Evolutionary conservation across 2,888 invertebrate species (phyloP).

Genomic region (Conistra vaccinii): DNA sequence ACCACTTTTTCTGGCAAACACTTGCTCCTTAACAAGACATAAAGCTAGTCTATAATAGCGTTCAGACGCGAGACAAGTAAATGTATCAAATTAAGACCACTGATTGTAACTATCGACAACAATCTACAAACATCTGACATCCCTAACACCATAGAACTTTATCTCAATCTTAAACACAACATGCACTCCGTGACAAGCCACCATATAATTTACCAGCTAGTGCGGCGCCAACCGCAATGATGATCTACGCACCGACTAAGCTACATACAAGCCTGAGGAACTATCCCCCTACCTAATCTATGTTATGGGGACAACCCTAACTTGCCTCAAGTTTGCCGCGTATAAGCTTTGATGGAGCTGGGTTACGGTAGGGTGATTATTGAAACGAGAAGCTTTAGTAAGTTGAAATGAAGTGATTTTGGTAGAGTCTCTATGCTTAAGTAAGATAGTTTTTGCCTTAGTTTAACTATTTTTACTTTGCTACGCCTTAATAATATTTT

Average conservation of each 20-base stretch:
- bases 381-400: conserved; percentile 41
- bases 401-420: conserved; percentile 35
- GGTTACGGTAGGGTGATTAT: conserved; percentile 39
- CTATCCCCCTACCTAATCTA: conserved; percentile 47
- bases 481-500: not conserved
- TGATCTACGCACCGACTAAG: conserved; percentile 54
- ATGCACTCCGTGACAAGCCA: conserved; percentile 44
- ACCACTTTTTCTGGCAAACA: not conserved
- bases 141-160: conserved; percentile 19
- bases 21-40: not conserved
- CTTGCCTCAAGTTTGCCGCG: conserved; percentile 39
- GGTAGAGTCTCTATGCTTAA: not conserved
- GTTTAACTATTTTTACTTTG: not conserved
- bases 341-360: conserved; percentile 37
- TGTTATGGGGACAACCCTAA: conserved; percentile 52
- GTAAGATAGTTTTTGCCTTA: conserved; percentile 7
- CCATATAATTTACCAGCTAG: conserved; percentile 57
- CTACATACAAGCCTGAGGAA: conserved; percentile 37
- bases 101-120: conserved; percentile 18
- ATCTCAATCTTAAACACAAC: conserved; percentile 39
- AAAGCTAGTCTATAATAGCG: not conserved
- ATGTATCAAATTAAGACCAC: conserved; percentile 14
- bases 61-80: not conserved
- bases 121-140: conserved; percentile 32
- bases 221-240: conserved; percentile 57